Conservation (phyloP, 1,140 invertebrate species). For the Cotesia glomerata region DNA sequence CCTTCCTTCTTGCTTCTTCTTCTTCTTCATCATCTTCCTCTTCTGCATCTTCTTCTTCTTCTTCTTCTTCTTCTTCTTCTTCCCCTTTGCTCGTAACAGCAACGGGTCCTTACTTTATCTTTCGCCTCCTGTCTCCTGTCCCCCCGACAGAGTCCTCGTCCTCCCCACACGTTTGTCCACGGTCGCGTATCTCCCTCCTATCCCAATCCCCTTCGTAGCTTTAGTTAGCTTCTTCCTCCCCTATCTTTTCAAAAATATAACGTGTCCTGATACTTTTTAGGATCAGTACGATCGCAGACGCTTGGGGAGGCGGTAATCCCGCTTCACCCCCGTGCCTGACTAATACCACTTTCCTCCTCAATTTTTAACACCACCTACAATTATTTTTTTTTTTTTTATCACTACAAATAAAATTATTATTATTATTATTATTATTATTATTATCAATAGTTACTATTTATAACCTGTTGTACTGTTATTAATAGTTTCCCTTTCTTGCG, state of each 20-base stretch:
- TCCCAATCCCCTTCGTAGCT: conserved; percentile 7
- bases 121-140: conserved; percentile 3
- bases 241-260: conserved; percentile 32
- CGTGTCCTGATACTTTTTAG: conserved; percentile 39
- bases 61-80: neutral
- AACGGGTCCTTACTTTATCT: conserved; percentile 20
- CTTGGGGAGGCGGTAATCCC: conserved; percentile 20
- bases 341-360: neutral
- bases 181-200: neutral
- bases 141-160: neutral
- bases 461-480: too few relatives aligned
- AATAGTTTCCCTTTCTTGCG: too few relatives aligned
- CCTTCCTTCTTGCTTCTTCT: conserved; percentile 15
- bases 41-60: conserved; percentile 12
- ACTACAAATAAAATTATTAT: too few relatives aligned
- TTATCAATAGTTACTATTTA: neutral
- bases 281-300: conserved; percentile 38
- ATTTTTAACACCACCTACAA: conserved; percentile 2
- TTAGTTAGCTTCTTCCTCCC: conserved; percentile 5
- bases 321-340: neutral
- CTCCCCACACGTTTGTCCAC: conserved; percentile 3
- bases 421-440: neutral
- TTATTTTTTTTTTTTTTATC: too few relatives aligned
- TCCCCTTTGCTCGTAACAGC: too few relatives aligned
- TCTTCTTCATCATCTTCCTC: conserved; percentile 6